phyloP scores from a whole-genome alignment of 2,888 invertebrate genomes.

The Xestia xanthographa region DNA sequence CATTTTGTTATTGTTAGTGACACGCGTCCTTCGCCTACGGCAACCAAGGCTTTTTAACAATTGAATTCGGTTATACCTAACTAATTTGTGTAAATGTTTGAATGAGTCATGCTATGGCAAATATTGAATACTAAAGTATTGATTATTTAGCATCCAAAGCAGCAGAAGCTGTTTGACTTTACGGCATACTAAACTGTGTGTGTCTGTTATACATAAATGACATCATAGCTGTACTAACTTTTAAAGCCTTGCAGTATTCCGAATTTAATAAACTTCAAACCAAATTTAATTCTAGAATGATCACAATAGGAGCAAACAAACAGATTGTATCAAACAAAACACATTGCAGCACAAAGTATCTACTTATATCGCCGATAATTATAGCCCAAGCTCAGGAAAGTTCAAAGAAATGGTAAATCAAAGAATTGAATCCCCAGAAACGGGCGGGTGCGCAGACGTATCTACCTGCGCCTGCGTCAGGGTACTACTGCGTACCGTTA shows the following conservation, averaged over 20 bases:
- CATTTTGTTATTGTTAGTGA: slow-evolving; percentile 69
- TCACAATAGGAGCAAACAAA: slow-evolving; percentile 44
- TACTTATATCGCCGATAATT: slow-evolving; percentile 58
- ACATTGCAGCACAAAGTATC: slow-evolving; percentile 56
- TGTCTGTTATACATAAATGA: slow-evolving; percentile 27
- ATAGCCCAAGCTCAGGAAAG: slow-evolving; percentile 65
- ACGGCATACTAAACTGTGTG: neutral
- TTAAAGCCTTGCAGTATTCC: neutral
- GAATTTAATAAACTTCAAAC: neutral
- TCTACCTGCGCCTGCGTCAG: slow-evolving; percentile 83
- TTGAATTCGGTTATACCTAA: slow-evolving; percentile 54
- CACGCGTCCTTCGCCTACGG: slow-evolving; percentile 75
- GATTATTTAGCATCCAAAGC: slow-evolving; percentile 34
- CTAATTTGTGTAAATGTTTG: slow-evolving; percentile 56
- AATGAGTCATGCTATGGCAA: slow-evolving; percentile 43
- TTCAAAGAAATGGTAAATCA: slow-evolving; percentile 75
- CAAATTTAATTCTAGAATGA: neutral
- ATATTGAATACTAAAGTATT: slow-evolving; percentile 42
- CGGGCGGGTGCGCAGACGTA: slow-evolving; percentile 70
- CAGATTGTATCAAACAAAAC: slow-evolving; percentile 49
- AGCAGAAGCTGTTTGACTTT: slow-evolving; percentile 26
- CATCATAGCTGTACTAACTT: slow-evolving; percentile 16
- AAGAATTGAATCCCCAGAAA: slow-evolving; percentile 72
- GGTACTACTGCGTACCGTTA: slow-evolving; percentile 78
- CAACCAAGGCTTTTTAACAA: slow-evolving; percentile 60